Evolutionary conservation across 1,140 invertebrate species (phyloP).

Genomic region (Fopius arisanus): DNA sequence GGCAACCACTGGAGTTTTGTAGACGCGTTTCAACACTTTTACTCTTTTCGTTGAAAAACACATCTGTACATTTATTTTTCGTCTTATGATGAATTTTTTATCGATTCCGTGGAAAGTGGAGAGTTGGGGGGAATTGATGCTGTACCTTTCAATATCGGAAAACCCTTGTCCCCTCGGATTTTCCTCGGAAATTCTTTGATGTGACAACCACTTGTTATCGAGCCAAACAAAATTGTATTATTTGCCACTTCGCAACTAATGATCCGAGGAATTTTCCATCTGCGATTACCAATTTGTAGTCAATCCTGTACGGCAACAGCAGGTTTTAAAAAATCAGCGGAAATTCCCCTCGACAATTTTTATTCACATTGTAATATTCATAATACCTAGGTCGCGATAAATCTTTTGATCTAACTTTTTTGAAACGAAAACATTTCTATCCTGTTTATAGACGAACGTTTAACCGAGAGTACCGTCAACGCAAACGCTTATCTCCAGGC

Average conservation of each 20-base stretch:
- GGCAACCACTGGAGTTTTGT: constrained; percentile 3
- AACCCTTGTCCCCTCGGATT: too few relatives aligned
- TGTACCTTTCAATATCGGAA: background rate
- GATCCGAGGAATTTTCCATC: background rate
- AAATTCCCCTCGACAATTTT: background rate
- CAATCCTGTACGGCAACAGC: background rate
- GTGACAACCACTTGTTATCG: background rate
- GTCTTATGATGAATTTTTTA: background rate
- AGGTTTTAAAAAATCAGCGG: background rate
- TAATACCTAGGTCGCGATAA: background rate
- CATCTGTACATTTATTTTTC: background rate
- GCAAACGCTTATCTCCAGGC: background rate
- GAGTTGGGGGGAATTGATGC: background rate
- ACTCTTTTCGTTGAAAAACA: background rate
- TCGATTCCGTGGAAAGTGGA: too few relatives aligned
- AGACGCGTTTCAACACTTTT: background rate
- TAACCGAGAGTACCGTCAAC: background rate
- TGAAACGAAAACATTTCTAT: background rate
- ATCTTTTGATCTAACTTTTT: background rate
- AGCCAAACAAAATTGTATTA: background rate
- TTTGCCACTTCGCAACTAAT: background rate
- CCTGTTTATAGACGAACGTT: background rate
- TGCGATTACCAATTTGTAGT: background rate
- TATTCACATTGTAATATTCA: background rate
- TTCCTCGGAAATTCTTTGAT: too few relatives aligned